phyloP scores from a whole-genome alignment of 2,797 vertebrate species.

The Sphenopsis melanotis region DNA sequence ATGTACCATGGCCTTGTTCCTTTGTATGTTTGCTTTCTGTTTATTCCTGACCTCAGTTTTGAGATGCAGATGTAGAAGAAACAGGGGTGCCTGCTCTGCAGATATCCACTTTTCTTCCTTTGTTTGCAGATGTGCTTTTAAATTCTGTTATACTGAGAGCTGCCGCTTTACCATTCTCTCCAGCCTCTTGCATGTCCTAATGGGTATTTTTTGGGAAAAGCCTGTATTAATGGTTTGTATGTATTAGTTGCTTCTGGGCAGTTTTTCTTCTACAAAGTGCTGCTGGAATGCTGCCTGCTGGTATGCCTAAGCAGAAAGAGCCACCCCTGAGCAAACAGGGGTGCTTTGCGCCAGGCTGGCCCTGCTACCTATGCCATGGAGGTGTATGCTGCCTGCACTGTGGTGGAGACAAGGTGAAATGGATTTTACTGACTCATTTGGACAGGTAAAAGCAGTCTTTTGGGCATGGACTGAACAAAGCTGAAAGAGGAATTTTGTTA shows the following conservation, averaged over 20 bases:
- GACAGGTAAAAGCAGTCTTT: neutral
- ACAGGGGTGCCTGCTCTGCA: neutral
- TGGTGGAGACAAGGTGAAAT: neutral
- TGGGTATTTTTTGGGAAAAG: rapidly evolving
- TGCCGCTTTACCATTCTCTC: neutral
- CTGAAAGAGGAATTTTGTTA: neutral
- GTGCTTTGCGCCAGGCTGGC: neutral
- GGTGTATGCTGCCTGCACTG: neutral
- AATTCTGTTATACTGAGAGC: neutral
- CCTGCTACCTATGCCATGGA: neutral
- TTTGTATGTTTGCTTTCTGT: neutral
- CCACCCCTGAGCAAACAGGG: neutral
- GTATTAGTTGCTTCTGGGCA: neutral
- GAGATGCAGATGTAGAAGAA: neutral
- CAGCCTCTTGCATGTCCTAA: neutral
- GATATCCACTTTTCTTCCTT: neutral
- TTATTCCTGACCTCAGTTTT: neutral
- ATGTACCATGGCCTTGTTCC: neutral
- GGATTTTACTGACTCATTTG: neutral
- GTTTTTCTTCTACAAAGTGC: neutral
- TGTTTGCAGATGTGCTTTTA: neutral
- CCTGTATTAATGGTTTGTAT: neutral
- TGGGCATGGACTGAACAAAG: neutral
- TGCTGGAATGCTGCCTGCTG: neutral
- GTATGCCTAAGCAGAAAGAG: neutral